Evolutionary conservation across 2,113 vertebrate genomes (phyloP).

Genomic region (Psilopsiagon aymara): DNA sequence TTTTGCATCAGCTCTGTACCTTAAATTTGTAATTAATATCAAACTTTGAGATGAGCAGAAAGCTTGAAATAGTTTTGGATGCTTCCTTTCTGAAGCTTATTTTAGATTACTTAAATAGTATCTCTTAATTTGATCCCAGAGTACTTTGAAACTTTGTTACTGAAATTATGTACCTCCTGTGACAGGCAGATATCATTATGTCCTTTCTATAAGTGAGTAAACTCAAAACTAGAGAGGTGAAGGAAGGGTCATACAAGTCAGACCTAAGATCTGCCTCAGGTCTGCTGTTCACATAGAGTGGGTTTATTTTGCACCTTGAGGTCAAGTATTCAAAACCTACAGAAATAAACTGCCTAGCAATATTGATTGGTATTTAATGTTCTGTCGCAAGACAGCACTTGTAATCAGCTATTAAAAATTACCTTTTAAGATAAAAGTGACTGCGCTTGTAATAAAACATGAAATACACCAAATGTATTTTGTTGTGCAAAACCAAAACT

Average conservation of each 20-base stretch:
- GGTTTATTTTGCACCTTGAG: conserved; percentile 11
- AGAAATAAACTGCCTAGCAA: background rate
- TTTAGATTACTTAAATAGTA: background rate
- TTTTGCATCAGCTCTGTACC: background rate
- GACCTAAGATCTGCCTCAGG: background rate
- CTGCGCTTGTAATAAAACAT: background rate
- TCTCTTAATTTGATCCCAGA: background rate
- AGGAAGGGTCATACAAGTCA: background rate
- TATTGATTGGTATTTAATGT: background rate
- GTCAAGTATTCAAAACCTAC: background rate
- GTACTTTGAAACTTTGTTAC: background rate
- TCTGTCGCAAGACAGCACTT: background rate
- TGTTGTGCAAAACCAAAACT: background rate
- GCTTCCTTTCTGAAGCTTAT: background rate
- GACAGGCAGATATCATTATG: background rate
- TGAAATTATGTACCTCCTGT: background rate
- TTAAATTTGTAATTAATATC: background rate
- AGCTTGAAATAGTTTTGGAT: background rate
- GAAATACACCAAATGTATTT: background rate
- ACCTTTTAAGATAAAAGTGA: background rate
- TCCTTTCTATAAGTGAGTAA: background rate
- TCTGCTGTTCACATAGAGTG: background rate
- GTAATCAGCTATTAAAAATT: background rate
- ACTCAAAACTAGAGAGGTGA: background rate
- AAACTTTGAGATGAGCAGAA: background rate